Conservation (phyloP, 2,113 vertebrate species). For the Archocentrus centrarchus region DNA sequence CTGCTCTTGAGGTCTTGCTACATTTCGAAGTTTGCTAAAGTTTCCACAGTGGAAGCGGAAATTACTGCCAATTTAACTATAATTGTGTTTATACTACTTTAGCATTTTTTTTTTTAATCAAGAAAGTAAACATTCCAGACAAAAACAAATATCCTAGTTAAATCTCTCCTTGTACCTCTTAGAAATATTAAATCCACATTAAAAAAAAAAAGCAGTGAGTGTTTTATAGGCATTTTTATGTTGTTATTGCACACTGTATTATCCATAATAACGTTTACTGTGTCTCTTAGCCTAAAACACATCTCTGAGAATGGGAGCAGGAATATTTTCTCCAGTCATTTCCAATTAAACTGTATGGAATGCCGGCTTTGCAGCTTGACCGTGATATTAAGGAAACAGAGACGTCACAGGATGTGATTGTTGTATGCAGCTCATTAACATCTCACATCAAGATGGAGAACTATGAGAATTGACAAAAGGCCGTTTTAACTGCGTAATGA, state of each 20-base stretch:
- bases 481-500: neutral
- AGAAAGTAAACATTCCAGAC: neutral
- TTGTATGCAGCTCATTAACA: neutral
- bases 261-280: slow-evolving; percentile 10
- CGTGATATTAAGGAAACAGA: neutral
- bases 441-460: neutral
- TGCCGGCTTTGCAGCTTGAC: neutral
- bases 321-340: neutral
- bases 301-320: neutral
- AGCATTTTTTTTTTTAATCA: neutral
- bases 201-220: no score
- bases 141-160: neutral
- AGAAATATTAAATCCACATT: neutral
- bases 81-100: neutral
- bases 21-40: slow-evolving; percentile 17
- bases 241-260: neutral
- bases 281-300: neutral
- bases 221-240: neutral
- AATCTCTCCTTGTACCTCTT: neutral
- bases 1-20: slow-evolving; percentile 23
- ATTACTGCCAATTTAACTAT: slow-evolving; percentile 8
- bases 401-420: neutral
- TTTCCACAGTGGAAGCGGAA: slow-evolving; percentile 10
- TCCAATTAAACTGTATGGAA: neutral
- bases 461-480: neutral